Base-by-base conservation (phyloP, 2,888 invertebrate genomes). In the Helobdella robusta region DNA sequence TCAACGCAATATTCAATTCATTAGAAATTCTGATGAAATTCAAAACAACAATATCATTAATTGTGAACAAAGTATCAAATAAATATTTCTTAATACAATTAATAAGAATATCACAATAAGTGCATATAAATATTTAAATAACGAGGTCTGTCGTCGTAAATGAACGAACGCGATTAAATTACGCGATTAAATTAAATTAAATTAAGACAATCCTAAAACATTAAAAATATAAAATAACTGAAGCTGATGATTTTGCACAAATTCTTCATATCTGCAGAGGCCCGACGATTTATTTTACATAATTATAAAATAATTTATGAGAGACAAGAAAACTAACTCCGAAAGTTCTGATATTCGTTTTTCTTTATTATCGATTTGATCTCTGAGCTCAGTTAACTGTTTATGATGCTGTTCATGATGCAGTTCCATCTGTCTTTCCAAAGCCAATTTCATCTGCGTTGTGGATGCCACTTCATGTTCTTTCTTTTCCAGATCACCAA, bases 361-460 rank as follows among this genome's bases (percentile, higher is more conserved):
- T 81, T 93, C 93, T 79, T 93, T 89, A 74, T 89, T 88, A 62
- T 90, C 87, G 68, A 98, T 89, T 82, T 98, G 95, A 81, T 95
- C 94, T 66, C 97, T 83, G 69, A 98, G 84, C 67, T 87, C 85
- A 36, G 89, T 87, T 59, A 98, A 76, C 83, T 94, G 94, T 81
- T 91, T 91, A 76, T 91, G 89, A 82, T 97, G 95, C 65, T 87
- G 89, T 75, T 89, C 89, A 68, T 93, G 85, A 73, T 95, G 84
- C 76, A 90, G 89, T 79, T 93, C 92, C 85, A 97, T 89, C 82
- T 95, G 94, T 72, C 89, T 86, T 80, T 94, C 93, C 71, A 94
- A 84, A 72, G 92, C 91, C 67, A 88, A 86, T 76, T 91, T 86
- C 73, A 81, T 77, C 70, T 80, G 77, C 59, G 75, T 76, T 28